Conservation (phyloP, 2,888 invertebrate species). For the Tryphoninae sp. region DNA sequence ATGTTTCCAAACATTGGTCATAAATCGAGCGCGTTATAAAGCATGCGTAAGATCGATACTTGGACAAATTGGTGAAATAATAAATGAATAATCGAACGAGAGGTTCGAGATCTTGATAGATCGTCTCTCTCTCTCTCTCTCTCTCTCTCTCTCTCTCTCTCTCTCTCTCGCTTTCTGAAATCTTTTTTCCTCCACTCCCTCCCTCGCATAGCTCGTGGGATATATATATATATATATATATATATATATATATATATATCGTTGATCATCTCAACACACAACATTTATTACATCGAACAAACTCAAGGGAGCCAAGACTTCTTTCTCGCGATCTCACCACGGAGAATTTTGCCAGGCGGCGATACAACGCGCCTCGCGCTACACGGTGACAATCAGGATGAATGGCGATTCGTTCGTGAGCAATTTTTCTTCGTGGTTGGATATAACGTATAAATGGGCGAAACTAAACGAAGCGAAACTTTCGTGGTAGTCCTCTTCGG, state of each 20-base stretch:
- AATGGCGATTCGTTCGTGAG: slow-evolving; percentile 71
- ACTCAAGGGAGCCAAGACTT: slow-evolving; percentile 33
- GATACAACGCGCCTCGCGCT: slow-evolving; percentile 64
- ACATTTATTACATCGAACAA: slow-evolving; percentile 24
- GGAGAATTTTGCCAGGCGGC: slow-evolving; percentile 51
- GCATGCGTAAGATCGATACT: background rate
- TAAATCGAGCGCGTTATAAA: slow-evolving; percentile 2
- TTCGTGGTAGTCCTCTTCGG: slow-evolving; percentile 34
- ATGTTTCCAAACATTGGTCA: background rate
- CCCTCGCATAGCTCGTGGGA: background rate
- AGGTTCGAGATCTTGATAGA: background rate
- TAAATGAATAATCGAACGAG: background rate
- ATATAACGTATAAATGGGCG: slow-evolving; percentile 11
- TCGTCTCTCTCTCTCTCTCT: background rate
- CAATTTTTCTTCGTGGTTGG: slow-evolving; percentile 69
- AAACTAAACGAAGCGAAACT: background rate
- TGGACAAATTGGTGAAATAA: slow-evolving; percentile 7
- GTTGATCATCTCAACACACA: slow-evolving; percentile 48
- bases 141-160: background rate
- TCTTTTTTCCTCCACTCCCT: background rate
- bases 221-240: slow-evolving; percentile 21
- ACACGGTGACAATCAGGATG: slow-evolving; percentile 76
- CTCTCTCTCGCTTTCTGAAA: no score
- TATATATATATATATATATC: slow-evolving; percentile 23
- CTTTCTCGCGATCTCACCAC: background rate